These are phyloP conservation scores for Leptinotarsa texana DNA, from an alignment of 1,140 invertebrate species.

Conservation along the genomic window DNA sequence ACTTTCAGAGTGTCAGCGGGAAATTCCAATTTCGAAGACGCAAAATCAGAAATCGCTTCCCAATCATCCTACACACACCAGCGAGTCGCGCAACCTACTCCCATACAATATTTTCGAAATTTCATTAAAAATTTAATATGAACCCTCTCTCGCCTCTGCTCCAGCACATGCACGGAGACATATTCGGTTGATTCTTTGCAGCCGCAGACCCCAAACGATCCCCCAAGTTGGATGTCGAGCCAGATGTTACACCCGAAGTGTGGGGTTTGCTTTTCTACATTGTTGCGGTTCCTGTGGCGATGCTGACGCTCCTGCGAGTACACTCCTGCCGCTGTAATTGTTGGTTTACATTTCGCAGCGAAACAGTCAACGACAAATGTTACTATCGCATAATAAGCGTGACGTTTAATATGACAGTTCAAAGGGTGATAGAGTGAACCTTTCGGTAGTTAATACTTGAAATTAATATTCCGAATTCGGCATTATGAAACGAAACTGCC, in stretches of 20 bases:
- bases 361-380: conserved; percentile 14
- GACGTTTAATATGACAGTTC: not conserved
- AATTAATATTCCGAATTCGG: too few relatives aligned
- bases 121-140: conserved; percentile 20
- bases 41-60: not conserved
- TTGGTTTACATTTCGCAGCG: conserved; percentile 10
- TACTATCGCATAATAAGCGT: conserved; percentile 5
- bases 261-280: conserved; percentile 7
- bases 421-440: too few relatives aligned
- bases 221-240: not conserved
- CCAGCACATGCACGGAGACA: conserved; percentile 10
- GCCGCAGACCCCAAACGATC: conserved; percentile 1
- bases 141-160: not conserved
- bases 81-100: not conserved
- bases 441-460: too few relatives aligned
- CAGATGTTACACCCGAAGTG: conserved; percentile 2
- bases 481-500: too few relatives aligned
- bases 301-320: not conserved
- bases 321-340: conserved; percentile 17
- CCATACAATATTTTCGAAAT: conserved; percentile 13
- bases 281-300: conserved; percentile 15
- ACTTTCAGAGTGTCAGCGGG: not conserved
- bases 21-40: not conserved
- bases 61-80: not conserved
- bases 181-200: conserved; percentile 11